These are phyloP conservation scores for Panagrolaimus sp. DNA, from an alignment of 1,140 invertebrate species.

Conservation along the genomic window DNA sequence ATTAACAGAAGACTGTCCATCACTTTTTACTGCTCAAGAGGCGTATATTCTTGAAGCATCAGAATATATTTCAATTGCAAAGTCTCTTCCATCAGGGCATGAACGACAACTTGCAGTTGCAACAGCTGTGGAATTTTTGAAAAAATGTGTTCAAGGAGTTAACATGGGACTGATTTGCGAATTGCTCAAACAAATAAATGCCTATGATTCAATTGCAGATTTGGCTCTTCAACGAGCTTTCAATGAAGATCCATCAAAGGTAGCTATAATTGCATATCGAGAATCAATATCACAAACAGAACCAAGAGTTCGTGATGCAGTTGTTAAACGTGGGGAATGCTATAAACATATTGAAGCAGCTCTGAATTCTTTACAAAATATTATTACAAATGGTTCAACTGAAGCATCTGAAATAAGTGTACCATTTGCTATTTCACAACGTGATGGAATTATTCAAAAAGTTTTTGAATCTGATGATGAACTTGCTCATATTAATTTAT, in stretches of 20 bases:
- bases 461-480: too few relatives aligned
- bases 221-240: constrained; percentile 59
- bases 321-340: constrained; percentile 25
- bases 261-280: constrained; percentile 4
- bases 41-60: background rate
- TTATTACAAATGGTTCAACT: too few relatives aligned
- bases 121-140: background rate
- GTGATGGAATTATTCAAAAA: too few relatives aligned
- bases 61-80: constrained; percentile 18
- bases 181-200: constrained; percentile 57
- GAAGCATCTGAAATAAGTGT: too few relatives aligned
- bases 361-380: background rate
- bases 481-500: too few relatives aligned
- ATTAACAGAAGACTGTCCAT: constrained; percentile 80
- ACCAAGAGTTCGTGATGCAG: constrained; percentile 32
- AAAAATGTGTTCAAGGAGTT: background rate
- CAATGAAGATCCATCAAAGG: constrained; percentile 50
- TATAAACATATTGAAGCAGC: constrained; percentile 22
- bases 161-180: background rate
- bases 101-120: background rate
- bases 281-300: background rate
- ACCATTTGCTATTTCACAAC: too few relatives aligned
- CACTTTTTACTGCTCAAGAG: constrained; percentile 64
- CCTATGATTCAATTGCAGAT: constrained; percentile 60
- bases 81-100: background rate